Conservation (phyloP, 2,888 invertebrate genomes). For the Lycaena phlaeas region DNA sequence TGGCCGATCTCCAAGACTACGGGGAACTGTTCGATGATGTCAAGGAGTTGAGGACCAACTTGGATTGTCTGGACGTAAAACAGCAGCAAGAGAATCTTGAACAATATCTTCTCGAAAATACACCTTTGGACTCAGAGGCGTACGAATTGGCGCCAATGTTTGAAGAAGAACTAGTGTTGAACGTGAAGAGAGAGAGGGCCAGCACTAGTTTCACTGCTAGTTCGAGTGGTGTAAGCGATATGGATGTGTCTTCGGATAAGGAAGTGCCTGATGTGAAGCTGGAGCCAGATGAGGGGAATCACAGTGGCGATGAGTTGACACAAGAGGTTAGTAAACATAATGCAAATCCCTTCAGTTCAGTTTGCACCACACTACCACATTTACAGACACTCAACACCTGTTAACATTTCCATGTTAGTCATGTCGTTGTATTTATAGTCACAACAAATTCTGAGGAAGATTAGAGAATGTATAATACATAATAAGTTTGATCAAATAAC, state of each 20-base stretch:
- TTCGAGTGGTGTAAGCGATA: slow-evolving; percentile 65
- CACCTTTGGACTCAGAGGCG: slow-evolving; percentile 50
- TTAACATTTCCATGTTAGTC: no score
- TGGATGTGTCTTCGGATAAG: slow-evolving; percentile 44
- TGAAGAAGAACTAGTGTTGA: slow-evolving; percentile 50
- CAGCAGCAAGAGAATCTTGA: slow-evolving; percentile 53
- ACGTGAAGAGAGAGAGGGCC: slow-evolving; percentile 61
- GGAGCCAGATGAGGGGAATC: slow-evolving; percentile 61
- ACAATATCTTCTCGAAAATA: slow-evolving; percentile 57
- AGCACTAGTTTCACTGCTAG: slow-evolving; percentile 67
- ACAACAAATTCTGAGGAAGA: no score
- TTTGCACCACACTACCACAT: no score
- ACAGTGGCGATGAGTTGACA: slow-evolving; percentile 62
- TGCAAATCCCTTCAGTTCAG: no score
- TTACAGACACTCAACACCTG: no score
- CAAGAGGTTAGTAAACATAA: slow-evolving; percentile 52
- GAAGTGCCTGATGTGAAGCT: slow-evolving; percentile 48
- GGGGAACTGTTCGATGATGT: slow-evolving; percentile 51
- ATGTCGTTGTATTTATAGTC: no score
- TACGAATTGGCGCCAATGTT: slow-evolving; percentile 55
- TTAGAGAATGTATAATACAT: no score
- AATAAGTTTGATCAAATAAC: no score
- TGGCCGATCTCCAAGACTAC: slow-evolving; percentile 73
- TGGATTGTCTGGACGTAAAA: slow-evolving; percentile 55
- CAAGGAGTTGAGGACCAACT: slow-evolving; percentile 48